Percentiles rank a stretch among this genome's conserved stretches.
Conservation (phyloP, 1,140 invertebrate species). For the Liolophura sinensis region DNA sequence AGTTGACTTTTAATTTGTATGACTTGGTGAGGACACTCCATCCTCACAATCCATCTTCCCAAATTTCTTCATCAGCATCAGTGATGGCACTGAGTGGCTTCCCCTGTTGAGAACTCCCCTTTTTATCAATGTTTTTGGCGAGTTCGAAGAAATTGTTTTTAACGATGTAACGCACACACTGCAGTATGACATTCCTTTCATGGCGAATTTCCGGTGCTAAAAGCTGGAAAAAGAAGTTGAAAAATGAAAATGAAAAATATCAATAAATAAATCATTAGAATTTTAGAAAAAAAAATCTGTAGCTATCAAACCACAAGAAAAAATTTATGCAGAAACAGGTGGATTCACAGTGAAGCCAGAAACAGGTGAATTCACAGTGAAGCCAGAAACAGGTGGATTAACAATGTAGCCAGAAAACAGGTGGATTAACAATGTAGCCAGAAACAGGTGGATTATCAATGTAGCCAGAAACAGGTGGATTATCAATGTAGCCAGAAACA, state of each 20-base stretch:
- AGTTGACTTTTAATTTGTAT: too few species aligned
- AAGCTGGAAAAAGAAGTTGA: constrained; percentile 38
- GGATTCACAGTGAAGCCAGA: too few species aligned
- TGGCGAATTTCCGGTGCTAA: constrained; percentile 54
- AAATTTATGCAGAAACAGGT: background rate
- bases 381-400: background rate
- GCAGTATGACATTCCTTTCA: constrained; percentile 57
- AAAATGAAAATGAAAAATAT: constrained; percentile 9
- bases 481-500: too few species aligned
- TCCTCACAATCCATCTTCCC: too few species aligned
- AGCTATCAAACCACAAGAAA: background rate
- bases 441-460: too few species aligned
- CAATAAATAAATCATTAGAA: background rate
- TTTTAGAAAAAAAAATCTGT: background rate
- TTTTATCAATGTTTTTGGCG: background rate
- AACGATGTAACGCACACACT: constrained; percentile 55
- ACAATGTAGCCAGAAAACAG: too few species aligned
- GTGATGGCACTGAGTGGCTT: too few species aligned
- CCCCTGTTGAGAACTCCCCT: too few species aligned
- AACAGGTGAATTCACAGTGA: background rate
- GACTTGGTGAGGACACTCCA: too few species aligned
- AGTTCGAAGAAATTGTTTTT: constrained; percentile 52
- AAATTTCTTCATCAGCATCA: too few species aligned
- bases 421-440: too few species aligned
- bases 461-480: too few species aligned